Conservation (phyloP, 2,888 invertebrate genomes). For the Orchestes rusci region DNA sequence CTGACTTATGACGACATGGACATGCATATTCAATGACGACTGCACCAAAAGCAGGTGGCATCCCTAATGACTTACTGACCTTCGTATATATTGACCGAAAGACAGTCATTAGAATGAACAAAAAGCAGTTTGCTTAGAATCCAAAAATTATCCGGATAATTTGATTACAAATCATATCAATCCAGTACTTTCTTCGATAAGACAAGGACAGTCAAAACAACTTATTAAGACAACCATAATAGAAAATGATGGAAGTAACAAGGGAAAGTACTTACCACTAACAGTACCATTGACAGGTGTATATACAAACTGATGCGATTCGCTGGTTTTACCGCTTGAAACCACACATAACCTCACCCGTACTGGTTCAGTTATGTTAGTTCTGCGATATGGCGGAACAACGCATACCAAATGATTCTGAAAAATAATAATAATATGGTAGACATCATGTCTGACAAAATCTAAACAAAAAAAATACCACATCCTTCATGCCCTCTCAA, state of each 20-base stretch:
- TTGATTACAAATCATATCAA: background rate
- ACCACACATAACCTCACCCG: constrained; percentile 70
- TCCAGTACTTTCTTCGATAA: too few species aligned
- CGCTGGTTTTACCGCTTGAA: constrained; percentile 80
- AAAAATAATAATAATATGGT: constrained; percentile 16
- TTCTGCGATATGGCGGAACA: constrained; percentile 68
- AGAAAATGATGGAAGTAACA: too few species aligned
- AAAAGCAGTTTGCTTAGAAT: too few species aligned
- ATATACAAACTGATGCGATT: constrained; percentile 78
- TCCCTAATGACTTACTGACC: constrained; percentile 12
- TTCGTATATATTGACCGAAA: constrained; percentile 7
- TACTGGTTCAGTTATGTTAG: constrained; percentile 63
- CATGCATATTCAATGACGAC: too few species aligned
- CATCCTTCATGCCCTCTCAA: too few species aligned
- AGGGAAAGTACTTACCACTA: constrained; percentile 41
- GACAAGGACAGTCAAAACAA: constrained; percentile 31
- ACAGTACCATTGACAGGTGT: constrained; percentile 52
- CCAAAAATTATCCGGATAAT: too few species aligned
- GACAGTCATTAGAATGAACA: background rate
- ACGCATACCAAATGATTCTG: constrained; percentile 85
- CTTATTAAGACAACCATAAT: constrained; percentile 35
- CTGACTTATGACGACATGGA: too few species aligned
- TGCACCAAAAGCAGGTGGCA: constrained; percentile 17
- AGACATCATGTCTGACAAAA: background rate
- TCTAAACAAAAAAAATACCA: background rate